Percentiles rank a stretch among this genome's conserved stretches.
phyloP scores from a whole-genome alignment of 2,888 invertebrate species.

The Cosmia trapezina region DNA sequence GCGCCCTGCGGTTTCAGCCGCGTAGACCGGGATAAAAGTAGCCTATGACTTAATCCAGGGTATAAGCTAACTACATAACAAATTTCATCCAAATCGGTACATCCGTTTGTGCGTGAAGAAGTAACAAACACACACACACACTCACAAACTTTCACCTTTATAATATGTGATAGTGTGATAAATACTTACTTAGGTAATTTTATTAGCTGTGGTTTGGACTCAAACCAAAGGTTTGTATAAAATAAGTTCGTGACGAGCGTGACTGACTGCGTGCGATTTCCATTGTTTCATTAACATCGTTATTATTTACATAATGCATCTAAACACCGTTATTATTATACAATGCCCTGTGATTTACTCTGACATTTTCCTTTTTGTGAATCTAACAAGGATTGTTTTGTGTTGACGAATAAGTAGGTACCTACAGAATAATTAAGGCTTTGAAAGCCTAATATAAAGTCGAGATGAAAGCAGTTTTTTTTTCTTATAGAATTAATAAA shows the following conservation, averaged over 20 bases:
- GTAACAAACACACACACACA: too few species aligned
- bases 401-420: neutral
- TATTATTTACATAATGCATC: constrained; percentile 62
- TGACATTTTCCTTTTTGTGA: constrained; percentile 15
- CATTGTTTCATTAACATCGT: constrained; percentile 57
- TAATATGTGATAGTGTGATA: too few species aligned
- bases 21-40: too few species aligned
- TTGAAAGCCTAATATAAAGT: neutral
- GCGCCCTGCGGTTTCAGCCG: too few species aligned
- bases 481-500: neutral
- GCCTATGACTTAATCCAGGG: too few species aligned
- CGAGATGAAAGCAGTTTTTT: neutral
- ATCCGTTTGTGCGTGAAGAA: too few species aligned
- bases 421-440: too few species aligned
- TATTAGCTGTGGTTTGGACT: neutral
- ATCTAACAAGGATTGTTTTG: constrained; percentile 1
- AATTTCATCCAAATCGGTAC: too few species aligned
- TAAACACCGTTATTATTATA: constrained; percentile 44
- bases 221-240: constrained; percentile 11
- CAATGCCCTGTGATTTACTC: constrained; percentile 48
- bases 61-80: too few species aligned
- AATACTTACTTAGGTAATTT: too few species aligned
- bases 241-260: constrained; percentile 53
- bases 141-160: too few species aligned
- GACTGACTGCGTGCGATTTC: constrained; percentile 55